These are phyloP conservation scores for Papilio xuthus DNA, from an alignment of 1,140 invertebrate species.

Conservation along the genomic window DNA sequence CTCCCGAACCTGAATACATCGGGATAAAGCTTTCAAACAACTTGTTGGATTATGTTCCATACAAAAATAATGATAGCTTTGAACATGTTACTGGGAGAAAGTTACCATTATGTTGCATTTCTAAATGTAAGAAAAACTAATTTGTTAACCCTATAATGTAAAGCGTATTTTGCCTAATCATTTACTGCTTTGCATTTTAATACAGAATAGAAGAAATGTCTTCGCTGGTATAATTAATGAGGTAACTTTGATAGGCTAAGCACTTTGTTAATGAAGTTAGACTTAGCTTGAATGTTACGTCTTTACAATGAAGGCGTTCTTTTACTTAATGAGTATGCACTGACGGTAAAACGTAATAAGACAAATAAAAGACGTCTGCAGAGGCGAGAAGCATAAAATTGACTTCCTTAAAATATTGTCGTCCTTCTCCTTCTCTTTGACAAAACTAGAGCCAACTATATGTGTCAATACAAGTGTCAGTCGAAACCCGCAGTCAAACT, in stretches of 20 bases:
- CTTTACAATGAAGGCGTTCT: background rate
- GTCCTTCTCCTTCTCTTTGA: background rate
- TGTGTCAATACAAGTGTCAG: background rate
- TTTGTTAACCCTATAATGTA: no score
- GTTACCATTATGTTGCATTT: no score
- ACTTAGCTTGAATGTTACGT: background rate
- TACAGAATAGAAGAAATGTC: no score
- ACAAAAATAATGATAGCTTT: background rate
- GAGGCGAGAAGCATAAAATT: background rate
- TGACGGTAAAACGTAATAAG: background rate
- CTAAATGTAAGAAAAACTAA: no score
- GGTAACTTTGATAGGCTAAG: background rate
- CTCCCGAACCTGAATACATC: background rate
- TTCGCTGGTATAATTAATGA: background rate
- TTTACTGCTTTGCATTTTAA: no score
- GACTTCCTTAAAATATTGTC: no score
- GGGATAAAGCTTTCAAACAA: background rate
- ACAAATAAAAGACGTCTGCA: background rate
- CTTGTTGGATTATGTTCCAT: conserved; percentile 2
- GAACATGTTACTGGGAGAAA: no score
- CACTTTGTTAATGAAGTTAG: conserved; percentile 4
- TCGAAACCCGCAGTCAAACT: background rate
- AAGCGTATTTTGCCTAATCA: no score
- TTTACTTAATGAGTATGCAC: background rate
- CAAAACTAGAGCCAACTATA: background rate